Percentiles rank a stretch among this genome's conserved stretches.
Evolutionary conservation across 2,888 invertebrate species (phyloP).

Genomic region (Stratiomys singularior): DNA sequence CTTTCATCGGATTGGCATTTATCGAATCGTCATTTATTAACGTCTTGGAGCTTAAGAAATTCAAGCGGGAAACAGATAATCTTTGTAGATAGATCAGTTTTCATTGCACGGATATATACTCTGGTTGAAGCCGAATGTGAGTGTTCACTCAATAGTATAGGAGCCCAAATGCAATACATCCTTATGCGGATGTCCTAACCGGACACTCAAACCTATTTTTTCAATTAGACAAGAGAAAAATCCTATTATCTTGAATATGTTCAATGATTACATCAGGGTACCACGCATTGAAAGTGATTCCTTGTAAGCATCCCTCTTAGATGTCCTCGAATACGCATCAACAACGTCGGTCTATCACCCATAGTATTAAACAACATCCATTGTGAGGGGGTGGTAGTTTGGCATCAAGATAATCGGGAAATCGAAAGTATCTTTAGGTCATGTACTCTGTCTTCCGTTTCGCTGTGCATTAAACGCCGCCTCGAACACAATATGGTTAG

Average conservation of each 20-base stretch:
- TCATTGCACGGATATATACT: background rate
- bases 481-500: conserved; percentile 19
- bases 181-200: no score
- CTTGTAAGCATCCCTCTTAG: no score
- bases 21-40: background rate
- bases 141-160: no score
- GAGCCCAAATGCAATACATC: no score
- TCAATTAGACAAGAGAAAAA: no score
- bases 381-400: background rate
- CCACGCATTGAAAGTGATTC: no score
- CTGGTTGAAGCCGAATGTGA: background rate
- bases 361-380: background rate
- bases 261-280: no score
- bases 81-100: background rate
- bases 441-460: background rate
- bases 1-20: background rate
- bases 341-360: background rate
- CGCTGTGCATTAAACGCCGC: background rate
- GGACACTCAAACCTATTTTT: no score
- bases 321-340: background rate
- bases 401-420: background rate
- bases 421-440: conserved; percentile 25
- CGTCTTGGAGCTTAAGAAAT: background rate
- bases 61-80: background rate
- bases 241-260: no score